These are phyloP conservation scores for Tachycineta bicolor DNA, from an alignment of 2,113 vertebrate species.

Conservation along the genomic window DNA sequence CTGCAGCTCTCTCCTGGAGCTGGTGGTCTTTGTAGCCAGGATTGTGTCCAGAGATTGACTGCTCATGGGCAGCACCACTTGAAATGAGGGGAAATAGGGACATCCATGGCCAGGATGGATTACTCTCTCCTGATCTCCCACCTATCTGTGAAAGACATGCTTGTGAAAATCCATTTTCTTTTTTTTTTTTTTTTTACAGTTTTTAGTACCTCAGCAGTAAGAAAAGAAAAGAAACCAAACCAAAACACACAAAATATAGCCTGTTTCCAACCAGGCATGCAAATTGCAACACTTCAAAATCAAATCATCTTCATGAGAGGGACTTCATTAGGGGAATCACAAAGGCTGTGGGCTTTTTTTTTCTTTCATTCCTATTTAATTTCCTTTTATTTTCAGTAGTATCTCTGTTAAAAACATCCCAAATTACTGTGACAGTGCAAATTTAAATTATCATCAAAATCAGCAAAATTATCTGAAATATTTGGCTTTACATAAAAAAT, in stretches of 20 bases:
- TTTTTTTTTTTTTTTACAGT: not conserved
- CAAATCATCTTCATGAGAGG: not conserved
- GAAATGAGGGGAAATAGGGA: not conserved
- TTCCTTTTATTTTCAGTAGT: not conserved
- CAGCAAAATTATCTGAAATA: not conserved
- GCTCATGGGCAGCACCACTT: not conserved
- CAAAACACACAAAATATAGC: not conserved
- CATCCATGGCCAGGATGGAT: no score
- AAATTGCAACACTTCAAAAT: not conserved
- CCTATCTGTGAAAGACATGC: not conserved
- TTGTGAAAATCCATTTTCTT: rapidly evolving
- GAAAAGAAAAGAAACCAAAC: not conserved
- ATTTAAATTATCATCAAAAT: not conserved
- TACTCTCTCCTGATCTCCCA: not conserved
- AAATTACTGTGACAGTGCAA: not conserved
- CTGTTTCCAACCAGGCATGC: not conserved
- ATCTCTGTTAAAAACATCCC: not conserved
- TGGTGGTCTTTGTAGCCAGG: not conserved
- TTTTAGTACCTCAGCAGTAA: not conserved
- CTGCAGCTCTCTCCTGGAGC: not conserved
- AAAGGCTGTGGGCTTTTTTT: not conserved
- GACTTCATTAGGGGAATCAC: not conserved
- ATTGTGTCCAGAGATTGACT: not conserved
- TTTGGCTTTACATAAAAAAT: not conserved
- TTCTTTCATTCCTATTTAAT: not conserved